Conservation (phyloP, 2,888 invertebrate genomes). For the Gnatocerus cornutus region DNA sequence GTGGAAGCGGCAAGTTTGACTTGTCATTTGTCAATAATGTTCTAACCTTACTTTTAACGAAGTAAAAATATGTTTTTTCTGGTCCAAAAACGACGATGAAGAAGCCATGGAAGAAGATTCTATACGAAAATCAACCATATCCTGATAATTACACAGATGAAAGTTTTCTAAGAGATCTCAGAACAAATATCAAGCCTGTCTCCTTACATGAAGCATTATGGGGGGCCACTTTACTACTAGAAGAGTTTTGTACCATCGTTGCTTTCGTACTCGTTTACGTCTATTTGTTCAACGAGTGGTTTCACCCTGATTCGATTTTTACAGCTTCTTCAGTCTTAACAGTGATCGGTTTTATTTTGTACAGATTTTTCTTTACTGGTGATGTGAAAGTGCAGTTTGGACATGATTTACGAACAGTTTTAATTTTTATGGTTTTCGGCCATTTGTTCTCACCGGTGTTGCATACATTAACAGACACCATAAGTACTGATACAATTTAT, state of each 20-base stretch:
- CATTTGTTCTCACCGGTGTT: slow-evolving; percentile 92
- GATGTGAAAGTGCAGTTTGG: slow-evolving; percentile 62
- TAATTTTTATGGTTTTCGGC: slow-evolving; percentile 89
- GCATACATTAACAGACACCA: slow-evolving; percentile 95
- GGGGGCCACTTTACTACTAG: slow-evolving; percentile 85
- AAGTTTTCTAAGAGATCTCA: slow-evolving; percentile 88
- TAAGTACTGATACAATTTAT: slow-evolving; percentile 98
- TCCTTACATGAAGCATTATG: slow-evolving; percentile 80
- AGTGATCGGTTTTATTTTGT: slow-evolving; percentile 77
- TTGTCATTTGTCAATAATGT: not conserved
- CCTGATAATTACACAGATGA: slow-evolving; percentile 95
- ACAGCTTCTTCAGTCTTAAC: slow-evolving; percentile 74
- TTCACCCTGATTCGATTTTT: slow-evolving; percentile 79
- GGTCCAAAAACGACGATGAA: slow-evolving; percentile 58
- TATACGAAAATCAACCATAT: slow-evolving; percentile 90
- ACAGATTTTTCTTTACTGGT: slow-evolving; percentile 65
- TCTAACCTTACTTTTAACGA: not conserved
- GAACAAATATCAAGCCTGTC: slow-evolving; percentile 85
- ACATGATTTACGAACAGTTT: slow-evolving; percentile 83
- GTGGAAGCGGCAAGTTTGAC: not conserved
- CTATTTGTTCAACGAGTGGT: slow-evolving; percentile 80
- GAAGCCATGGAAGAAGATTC: slow-evolving; percentile 87
- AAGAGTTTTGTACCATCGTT: slow-evolving; percentile 85
- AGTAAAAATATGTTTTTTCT: too few species aligned
- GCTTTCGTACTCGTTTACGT: slow-evolving; percentile 83